These are phyloP conservation scores for Dendrolimus kikuchii DNA, from an alignment of 1,140 invertebrate species.

Conservation along the genomic window DNA sequence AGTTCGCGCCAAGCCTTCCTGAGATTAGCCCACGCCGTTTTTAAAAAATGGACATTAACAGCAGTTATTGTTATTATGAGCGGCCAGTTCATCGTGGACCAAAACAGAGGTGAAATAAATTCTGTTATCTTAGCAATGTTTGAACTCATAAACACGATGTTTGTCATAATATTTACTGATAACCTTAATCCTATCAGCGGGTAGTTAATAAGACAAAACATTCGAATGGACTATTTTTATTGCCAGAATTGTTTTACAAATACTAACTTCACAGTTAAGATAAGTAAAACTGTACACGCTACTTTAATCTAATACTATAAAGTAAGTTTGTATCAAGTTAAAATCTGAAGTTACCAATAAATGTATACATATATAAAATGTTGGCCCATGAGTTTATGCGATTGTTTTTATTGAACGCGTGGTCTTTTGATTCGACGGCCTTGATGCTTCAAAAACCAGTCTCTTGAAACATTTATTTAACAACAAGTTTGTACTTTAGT, in stretches of 20 bases:
- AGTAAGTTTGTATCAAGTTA: slow-evolving; percentile 25
- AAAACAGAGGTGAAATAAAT: no score
- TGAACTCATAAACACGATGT: no score
- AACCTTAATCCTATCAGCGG: background rate
- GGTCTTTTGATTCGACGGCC: no score
- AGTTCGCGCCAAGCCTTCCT: no score
- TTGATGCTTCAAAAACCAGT: no score
- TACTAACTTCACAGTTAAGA: slow-evolving; percentile 48
- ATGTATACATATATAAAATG: background rate
- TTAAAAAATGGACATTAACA: no score
- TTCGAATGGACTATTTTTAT: slow-evolving; percentile 66
- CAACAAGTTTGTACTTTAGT: slow-evolving; percentile 10
- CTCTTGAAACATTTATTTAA: slow-evolving; percentile 2
- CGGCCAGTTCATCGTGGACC: no score
- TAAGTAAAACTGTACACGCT: slow-evolving; percentile 62
- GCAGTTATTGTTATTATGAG: no score
- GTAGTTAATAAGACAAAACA: slow-evolving; percentile 24
- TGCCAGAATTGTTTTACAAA: slow-evolving; percentile 68
- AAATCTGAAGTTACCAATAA: slow-evolving; percentile 30
- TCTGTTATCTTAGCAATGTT: no score
- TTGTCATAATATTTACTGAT: background rate
- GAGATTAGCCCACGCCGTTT: no score
- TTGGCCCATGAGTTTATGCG: no score
- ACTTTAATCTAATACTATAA: slow-evolving; percentile 60
- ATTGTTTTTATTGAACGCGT: no score